phyloP scores from a whole-genome alignment of 2,888 invertebrate genomes.

The Vandiemenella viatica region DNA sequence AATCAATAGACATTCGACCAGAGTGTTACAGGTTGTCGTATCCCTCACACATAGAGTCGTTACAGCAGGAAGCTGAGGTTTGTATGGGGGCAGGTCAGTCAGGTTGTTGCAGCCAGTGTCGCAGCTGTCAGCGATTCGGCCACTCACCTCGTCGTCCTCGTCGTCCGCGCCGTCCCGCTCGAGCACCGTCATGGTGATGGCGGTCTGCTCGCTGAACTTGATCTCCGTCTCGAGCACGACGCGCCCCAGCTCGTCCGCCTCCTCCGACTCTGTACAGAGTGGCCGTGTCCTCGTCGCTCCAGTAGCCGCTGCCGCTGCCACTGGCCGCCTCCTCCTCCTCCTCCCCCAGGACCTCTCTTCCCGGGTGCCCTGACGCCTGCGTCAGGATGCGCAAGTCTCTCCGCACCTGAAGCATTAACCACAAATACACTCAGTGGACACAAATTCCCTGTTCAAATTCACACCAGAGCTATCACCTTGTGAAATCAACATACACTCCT shows the following conservation, averaged over 20 bases:
- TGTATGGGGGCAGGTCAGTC: no score
- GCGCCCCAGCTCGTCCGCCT: conserved; percentile 19
- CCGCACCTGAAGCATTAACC: not conserved
- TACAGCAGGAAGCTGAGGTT: no score
- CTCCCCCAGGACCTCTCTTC: not conserved
- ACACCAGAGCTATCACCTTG: no score
- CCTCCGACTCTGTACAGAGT: not conserved
- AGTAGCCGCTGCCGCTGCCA: not conserved
- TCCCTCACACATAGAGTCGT: no score
- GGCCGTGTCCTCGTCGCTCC: not conserved
- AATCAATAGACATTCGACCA: no score
- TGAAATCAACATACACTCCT: no score
- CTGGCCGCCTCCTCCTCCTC: not conserved
- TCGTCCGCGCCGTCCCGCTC: conserved; percentile 53
- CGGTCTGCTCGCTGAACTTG: conserved; percentile 62
- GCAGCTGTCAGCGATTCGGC: no score
- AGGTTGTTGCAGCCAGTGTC: no score
- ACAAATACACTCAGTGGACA: no score
- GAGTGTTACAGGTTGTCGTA: no score
- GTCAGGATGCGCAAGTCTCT: not conserved
- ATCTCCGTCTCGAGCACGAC: conserved; percentile 73
- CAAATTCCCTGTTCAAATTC: no score
- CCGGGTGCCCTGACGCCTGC: not conserved
- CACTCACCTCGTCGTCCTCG: conserved; percentile 20
- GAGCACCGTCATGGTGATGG: conserved; percentile 69